Base-by-base conservation (phyloP, 2,113 vertebrate species). In the Dipodomys ordii region DNA sequence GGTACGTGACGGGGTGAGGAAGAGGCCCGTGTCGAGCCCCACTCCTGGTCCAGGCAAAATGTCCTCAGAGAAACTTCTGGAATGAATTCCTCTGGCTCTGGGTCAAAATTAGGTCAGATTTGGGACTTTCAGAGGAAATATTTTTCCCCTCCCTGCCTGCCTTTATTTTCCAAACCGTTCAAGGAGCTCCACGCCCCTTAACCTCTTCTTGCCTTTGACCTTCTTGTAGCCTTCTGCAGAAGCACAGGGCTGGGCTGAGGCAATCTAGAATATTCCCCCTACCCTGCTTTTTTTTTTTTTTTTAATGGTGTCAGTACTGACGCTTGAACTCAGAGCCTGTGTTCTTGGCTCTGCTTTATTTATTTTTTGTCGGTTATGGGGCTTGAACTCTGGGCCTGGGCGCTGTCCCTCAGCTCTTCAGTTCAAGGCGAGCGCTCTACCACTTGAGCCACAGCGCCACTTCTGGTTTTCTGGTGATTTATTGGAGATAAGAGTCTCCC, bases 41-140 rank as follows among this genome's bases (percentile, higher is more conserved):
- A 18, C 53, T 57, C 53, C 53, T 18, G 15, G 53, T 13, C 53
- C 53, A 57, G 53, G 62, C 90, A 92, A 53, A 89, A 65, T 1
- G 39, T 92, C 88, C 92, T 95, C 78, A 89, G 72, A 95, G 95
- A 85, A 95, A 76, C 94, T 94, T 90, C 67, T 95, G 93, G 94
- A 95, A 94, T 86, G 82, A 71, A 79, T 84, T 39, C 89, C 76
- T 16, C 83, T 95, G 94, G 95, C 94, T 80, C 62, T 88, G 68
- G 71, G 57, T 94, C 96, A 95, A 82, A 71, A 95, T 97, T 90
- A 96, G 96, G 93, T 96, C 94, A 96, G 90, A 93, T 96, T 86
- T 90, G 96, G 96, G 96, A 96, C 95, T 97, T 97, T 96, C 89
- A 96, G 94, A 95, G 96, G 85, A 95, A 96, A 57, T 57, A 57